A percentile compares a stretch with the other conserved stretches of the same genome.
These are phyloP conservation scores for Anseranas semipalmata DNA, from an alignment of 2,113 vertebrate species.

Conservation along the genomic window DNA sequence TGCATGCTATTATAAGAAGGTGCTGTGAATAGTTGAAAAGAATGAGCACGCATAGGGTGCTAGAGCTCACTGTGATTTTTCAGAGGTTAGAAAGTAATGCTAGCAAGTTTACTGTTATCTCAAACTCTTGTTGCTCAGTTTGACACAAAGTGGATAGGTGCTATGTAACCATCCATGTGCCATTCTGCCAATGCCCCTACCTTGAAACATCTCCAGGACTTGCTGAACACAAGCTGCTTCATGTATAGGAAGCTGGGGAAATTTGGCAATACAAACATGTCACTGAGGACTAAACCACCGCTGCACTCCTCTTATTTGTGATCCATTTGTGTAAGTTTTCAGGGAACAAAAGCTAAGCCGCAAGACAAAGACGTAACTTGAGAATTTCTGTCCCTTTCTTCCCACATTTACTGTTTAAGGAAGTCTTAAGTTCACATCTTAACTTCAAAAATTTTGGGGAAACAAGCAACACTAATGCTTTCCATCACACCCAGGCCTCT, in stretches of 20 bases:
- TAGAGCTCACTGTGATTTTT: neutral
- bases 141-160: neutral
- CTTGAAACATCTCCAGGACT: constrained; percentile 3
- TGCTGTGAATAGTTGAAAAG: neutral
- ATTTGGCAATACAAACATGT: neutral
- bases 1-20: neutral
- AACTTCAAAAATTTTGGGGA: neutral
- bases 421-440: neutral
- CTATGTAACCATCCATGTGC: neutral
- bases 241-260: neutral
- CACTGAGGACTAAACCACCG: constrained; percentile 3
- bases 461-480: neutral
- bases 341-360: neutral
- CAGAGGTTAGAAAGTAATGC: neutral
- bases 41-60: neutral
- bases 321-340: neutral
- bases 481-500: neutral
- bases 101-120: neutral
- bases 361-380: neutral
- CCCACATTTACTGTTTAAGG: neutral
- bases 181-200: constrained; percentile 20
- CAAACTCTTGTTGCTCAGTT: neutral
- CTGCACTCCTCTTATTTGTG: neutral
- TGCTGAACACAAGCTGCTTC: neutral
- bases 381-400: neutral